A percentile compares a stretch with the other conserved stretches of the same genome.
Conservation (phyloP, 2,888 invertebrate genomes). For the Morpho deidamia region DNA sequence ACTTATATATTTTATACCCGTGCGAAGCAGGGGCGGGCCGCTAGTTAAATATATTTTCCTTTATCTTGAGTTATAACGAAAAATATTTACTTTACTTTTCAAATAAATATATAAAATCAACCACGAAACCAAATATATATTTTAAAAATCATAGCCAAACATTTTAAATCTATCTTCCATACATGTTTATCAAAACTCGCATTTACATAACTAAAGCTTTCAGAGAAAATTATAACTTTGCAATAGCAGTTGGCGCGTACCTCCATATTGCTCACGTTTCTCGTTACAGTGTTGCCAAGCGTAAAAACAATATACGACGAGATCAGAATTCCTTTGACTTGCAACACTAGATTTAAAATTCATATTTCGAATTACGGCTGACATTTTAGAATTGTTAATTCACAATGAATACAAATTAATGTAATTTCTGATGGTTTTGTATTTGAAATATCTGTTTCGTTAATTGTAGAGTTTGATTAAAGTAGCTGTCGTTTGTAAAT, state of each 20-base stretch:
- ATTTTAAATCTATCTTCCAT: neutral
- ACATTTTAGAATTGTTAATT: conserved; percentile 12
- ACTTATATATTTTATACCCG: too few relatives aligned
- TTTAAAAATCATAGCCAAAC: neutral
- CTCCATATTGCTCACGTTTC: conserved; percentile 38
- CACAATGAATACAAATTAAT: conserved; percentile 1
- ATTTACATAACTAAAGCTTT: conserved; percentile 13
- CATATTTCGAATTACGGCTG: conserved; percentile 11
- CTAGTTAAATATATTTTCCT: too few relatives aligned
- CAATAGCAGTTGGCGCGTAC: conserved; percentile 4
- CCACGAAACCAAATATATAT: too few relatives aligned
- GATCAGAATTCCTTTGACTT: conserved; percentile 61
- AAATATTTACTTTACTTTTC: too few relatives aligned
- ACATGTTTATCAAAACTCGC: conserved; percentile 2
- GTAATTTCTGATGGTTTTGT: conserved; percentile 1
- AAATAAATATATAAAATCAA: too few relatives aligned
- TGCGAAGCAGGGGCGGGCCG: too few relatives aligned
- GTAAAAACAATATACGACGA: conserved; percentile 70
- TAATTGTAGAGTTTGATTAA: neutral
- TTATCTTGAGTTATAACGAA: too few relatives aligned
- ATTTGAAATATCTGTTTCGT: neutral
- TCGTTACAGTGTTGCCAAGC: conserved; percentile 62
- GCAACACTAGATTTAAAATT: conserved; percentile 32
- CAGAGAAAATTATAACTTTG: conserved; percentile 12
- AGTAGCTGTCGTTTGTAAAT: too few relatives aligned